A percentile compares a stretch with the other conserved stretches of the same genome.
Conservation (phyloP, 2,113 vertebrate genomes). For the Epinephelus moara region DNA sequence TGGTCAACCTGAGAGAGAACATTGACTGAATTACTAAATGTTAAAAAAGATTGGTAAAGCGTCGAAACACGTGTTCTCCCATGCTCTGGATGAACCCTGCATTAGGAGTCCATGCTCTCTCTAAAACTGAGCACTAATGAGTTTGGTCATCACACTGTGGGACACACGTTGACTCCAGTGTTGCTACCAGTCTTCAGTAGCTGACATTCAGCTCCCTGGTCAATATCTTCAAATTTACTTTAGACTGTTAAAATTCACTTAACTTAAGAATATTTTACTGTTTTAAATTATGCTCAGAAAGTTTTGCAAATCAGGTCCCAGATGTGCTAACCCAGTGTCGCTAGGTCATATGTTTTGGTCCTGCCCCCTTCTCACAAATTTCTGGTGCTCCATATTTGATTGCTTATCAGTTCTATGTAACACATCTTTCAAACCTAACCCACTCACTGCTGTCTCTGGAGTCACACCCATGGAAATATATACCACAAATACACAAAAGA, state of each 20-base stretch:
- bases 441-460: too few species aligned
- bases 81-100: constrained; percentile 14
- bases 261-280: neutral
- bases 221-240: constrained; percentile 25
- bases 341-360: too few species aligned
- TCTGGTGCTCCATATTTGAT: too few species aligned
- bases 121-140: constrained; percentile 12
- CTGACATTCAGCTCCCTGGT: neutral
- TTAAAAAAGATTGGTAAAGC: neutral
- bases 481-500: too few species aligned
- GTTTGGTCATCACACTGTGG: neutral
- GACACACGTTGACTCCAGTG: neutral
- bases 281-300: neutral
- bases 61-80: constrained; percentile 14
- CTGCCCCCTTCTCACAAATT: too few species aligned
- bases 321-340: too few species aligned
- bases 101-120: neutral
- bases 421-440: too few species aligned
- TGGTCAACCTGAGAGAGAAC: constrained; percentile 20
- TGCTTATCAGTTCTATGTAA: too few species aligned
- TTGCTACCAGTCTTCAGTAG: neutral
- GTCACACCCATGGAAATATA: too few species aligned
- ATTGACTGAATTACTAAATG: constrained; percentile 10
- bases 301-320: neutral
- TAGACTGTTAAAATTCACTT: neutral